Evolutionary conservation across 2,113 vertebrate genomes (phyloP).

Genomic region (Regulus satrapa): DNA sequence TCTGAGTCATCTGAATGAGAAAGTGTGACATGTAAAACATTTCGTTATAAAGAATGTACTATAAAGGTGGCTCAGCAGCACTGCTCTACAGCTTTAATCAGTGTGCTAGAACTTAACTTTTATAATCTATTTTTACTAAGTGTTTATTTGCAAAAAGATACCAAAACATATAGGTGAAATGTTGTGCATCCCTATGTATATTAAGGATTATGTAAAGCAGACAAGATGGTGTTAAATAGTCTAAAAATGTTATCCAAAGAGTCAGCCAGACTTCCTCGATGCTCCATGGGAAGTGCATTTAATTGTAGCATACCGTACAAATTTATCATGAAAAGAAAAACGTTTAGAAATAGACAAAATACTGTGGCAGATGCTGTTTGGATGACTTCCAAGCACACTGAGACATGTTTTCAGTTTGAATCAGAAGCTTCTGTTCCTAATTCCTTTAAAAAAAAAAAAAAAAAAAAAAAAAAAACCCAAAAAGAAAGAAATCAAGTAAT

Average conservation of each 20-base stretch:
- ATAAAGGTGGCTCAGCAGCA: not conserved
- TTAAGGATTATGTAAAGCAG: not conserved
- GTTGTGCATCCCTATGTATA: not conserved
- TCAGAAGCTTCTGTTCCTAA: conserved; percentile 50
- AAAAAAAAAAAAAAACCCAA: not conserved
- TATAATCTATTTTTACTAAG: not conserved
- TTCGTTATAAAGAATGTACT: not conserved
- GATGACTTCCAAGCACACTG: conserved; percentile 23
- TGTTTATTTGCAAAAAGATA: not conserved
- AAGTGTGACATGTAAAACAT: not conserved
- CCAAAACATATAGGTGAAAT: not conserved
- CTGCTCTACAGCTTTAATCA: not conserved
- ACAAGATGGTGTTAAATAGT: not conserved
- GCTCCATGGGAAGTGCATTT: conserved; percentile 38
- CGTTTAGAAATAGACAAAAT: conserved; percentile 37
- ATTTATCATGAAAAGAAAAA: conserved; percentile 57
- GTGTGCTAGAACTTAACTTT: not conserved
- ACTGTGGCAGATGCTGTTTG: conserved; percentile 46
- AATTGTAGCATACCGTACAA: not conserved
- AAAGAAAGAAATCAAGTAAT: conserved; percentile 12
- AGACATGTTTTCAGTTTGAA: conserved; percentile 43
- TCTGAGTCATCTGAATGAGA: not conserved
- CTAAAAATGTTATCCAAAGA: conserved; percentile 1
- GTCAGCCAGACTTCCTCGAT: conserved; percentile 10
- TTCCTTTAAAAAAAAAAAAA: not conserved